phyloP scores from a whole-genome alignment of 2,888 invertebrate genomes.

The Pterostichus niger region DNA sequence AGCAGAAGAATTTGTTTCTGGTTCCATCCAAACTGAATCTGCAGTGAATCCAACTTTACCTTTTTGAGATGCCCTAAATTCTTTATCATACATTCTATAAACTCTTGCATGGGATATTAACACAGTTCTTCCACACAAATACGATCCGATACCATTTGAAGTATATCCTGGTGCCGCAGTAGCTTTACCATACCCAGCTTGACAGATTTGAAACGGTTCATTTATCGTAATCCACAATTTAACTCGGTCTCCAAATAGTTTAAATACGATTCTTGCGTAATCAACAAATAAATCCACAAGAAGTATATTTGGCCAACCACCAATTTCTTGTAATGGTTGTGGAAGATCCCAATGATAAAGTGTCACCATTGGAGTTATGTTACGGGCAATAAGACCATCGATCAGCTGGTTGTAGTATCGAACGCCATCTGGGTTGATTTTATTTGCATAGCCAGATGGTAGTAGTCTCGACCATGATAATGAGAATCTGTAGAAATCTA shows the following conservation, averaged over 20 bases:
- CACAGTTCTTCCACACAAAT: slow-evolving; percentile 83
- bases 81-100: slow-evolving; percentile 82
- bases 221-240: slow-evolving; percentile 86
- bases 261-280: slow-evolving; percentile 80
- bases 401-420: slow-evolving; percentile 82
- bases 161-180: slow-evolving; percentile 79
- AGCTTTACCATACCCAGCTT: slow-evolving; percentile 78
- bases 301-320: slow-evolving; percentile 80
- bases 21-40: slow-evolving; percentile 78
- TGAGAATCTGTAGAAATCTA: slow-evolving; percentile 79
- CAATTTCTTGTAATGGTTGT: slow-evolving; percentile 79
- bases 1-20: slow-evolving; percentile 76
- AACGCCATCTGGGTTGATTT: slow-evolving; percentile 81
- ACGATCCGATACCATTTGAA: slow-evolving; percentile 81
- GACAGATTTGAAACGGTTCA: slow-evolving; percentile 81
- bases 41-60: slow-evolving; percentile 81
- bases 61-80: slow-evolving; percentile 79
- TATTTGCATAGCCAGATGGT: slow-evolving; percentile 80
- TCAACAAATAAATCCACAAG: slow-evolving; percentile 80
- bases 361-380: slow-evolving; percentile 81
- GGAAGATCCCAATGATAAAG: slow-evolving; percentile 85
- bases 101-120: slow-evolving; percentile 84
- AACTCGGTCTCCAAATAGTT: slow-evolving; percentile 80
- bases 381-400: slow-evolving; percentile 69
- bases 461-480: slow-evolving; percentile 84